Conservation (phyloP, 92 coral and sea anemone species). For the Phenganax stokvisi region DNA sequence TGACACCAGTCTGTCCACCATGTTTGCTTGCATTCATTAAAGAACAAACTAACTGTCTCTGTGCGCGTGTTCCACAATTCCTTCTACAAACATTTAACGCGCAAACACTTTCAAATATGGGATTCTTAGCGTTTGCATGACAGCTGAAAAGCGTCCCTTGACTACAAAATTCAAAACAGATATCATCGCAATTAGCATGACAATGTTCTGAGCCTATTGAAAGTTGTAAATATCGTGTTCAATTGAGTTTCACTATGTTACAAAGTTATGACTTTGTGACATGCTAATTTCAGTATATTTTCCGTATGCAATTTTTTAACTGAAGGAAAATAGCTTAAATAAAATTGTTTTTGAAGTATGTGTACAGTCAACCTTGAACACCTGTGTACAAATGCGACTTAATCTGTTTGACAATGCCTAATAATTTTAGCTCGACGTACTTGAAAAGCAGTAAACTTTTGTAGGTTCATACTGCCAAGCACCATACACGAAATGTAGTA, state of each 20-base stretch:
- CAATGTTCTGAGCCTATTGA: neutral
- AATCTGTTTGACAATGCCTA: slow-evolving; percentile 20
- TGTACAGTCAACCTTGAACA: neutral
- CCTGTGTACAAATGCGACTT: slow-evolving; percentile 13
- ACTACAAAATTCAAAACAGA: slow-evolving; percentile 36
- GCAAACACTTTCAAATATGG: neutral
- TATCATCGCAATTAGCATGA: slow-evolving; percentile 12
- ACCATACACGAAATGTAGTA: neutral
- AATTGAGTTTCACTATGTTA: neutral
- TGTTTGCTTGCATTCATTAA: neutral
- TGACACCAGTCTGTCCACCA: neutral
- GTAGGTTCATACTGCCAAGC: neutral
- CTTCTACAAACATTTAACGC: neutral
- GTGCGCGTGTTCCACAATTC: neutral
- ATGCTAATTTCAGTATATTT: neutral
- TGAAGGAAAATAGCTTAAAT: no score
- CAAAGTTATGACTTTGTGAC: neutral
- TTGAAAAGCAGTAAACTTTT: neutral
- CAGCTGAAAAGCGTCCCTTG: slow-evolving; percentile 10
- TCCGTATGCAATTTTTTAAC: neutral
- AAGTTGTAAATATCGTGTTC: neutral
- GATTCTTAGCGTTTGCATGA: neutral
- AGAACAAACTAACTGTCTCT: neutral
- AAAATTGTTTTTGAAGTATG: no score
- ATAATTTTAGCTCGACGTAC: slow-evolving; percentile 1